phyloP scores from a whole-genome alignment of 2,888 invertebrate genomes.

The Tenthredo notha region DNA sequence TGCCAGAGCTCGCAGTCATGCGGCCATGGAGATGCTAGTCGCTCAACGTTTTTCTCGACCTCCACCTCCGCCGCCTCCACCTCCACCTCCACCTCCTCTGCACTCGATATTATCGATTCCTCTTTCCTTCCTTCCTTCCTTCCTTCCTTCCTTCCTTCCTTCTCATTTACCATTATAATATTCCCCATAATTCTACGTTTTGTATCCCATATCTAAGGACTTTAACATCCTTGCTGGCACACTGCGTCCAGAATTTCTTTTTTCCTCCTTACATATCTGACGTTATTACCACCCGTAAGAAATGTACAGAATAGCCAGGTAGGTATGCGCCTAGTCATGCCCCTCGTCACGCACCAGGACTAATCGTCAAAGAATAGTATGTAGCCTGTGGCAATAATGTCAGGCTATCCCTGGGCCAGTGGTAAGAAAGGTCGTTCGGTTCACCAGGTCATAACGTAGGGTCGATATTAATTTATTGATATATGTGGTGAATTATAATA shows the following conservation, averaged over 20 bases:
- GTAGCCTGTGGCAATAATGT: background rate
- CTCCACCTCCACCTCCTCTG: background rate
- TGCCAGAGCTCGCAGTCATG: slow-evolving; percentile 1
- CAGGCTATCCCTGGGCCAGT: background rate
- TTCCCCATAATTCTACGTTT: background rate
- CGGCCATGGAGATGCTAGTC: slow-evolving; percentile 14
- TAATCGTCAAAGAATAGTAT: slow-evolving; percentile 43
- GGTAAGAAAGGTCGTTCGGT: background rate
- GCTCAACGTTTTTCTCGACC: slow-evolving; percentile 2
- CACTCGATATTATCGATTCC: slow-evolving; percentile 44
- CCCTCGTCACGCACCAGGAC: slow-evolving; percentile 17
- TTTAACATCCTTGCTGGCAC: background rate
- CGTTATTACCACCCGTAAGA: background rate
- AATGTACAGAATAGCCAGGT: slow-evolving; percentile 62
- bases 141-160: background rate
- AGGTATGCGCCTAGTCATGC: slow-evolving; percentile 72
- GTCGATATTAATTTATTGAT: slow-evolving; percentile 22
- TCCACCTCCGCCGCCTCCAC: background rate
- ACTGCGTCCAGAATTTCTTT: background rate
- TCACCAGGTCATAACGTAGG: slow-evolving; percentile 10
- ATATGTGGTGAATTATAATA: no score
- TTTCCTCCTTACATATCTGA: background rate
- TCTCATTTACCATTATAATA: slow-evolving; percentile 25
- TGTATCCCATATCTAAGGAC: background rate
- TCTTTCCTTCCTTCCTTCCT: background rate